Base-by-base conservation (phyloP, 1,140 invertebrate genomes). In the Pseudomyrmex concolor region DNA sequence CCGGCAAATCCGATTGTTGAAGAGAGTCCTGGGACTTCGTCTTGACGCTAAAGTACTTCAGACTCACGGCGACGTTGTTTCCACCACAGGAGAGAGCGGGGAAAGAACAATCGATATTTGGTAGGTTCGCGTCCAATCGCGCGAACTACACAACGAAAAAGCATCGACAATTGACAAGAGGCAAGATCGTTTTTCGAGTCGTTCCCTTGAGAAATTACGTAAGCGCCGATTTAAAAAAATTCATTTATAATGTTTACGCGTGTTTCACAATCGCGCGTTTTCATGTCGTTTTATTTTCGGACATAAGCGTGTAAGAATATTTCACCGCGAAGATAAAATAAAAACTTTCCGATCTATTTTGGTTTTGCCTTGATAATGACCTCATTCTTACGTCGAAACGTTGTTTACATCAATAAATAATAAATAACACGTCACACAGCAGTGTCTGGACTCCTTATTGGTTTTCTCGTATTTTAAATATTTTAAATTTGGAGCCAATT, bases 131-230 rank as follows among this genome's bases (percentile, higher is more conserved):
- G 22, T 78, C 50, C 51, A 54, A 70, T 80, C 51, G 19, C 43
- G 76, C 54, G 68, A 60, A 60, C 59, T 50, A 34, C 64, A 48
- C 66, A 51, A 54, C 74, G 51, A 67, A 43, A 7, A 57, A 34
- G 25, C 13, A 17, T 4, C 57, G 15, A n/a, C 48, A 5, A 34
- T 34, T 34, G 34, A 62, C 59, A 63, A 12, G 13, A 12, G 9
- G 13, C 63, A 59, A 63, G 34, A 55, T 17, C 62, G 34, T 25
- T 19, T 4, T 55, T 51, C 2, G 25, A 25, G 0, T 25, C 19
- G 17, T 4, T 78, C 66, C 12, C 19, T 12, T n/a, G 76, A 54
- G 76, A 80, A 80, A 80, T 80, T 80, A 80, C 22, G 54, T 80
- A 70, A 70, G 76, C 76, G 22, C 34, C 66, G 54, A 80, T 70